Evolutionary conservation across 1,140 invertebrate species (phyloP), one percentile per base, ranked within the genome.

Genomic region (Coenobita brevimanus): DNA sequence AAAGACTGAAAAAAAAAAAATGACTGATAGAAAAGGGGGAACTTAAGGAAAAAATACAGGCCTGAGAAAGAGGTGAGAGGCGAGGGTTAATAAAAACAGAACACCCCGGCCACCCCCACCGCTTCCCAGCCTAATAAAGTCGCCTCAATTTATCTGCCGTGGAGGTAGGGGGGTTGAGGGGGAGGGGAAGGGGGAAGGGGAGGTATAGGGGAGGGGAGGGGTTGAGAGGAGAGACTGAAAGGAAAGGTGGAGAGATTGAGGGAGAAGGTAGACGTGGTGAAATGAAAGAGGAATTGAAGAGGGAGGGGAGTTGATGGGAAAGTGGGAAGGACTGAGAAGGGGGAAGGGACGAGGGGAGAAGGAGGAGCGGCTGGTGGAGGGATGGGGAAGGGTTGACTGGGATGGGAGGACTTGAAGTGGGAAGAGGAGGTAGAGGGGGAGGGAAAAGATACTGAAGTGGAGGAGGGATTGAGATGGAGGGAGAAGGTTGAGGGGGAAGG

Each of bases 141-240:
- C 76, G 50, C 76, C 76, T 57, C 50, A 60, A 57, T 79, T 79
- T 79, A 79, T 79, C 50, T 79, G 76, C 33, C 73, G n/a, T n/a
- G n/a, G n/a, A n/a, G 21, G 73, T 38, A 38, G 43, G 73, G 24
- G 43, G 24, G 15, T 10, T 24, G 17, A 41, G 41, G 43, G 38
- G 13, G 36, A 46, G 38, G 30, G 73, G 13, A 2, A 36, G 15
- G n/a, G 17, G 43, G 36, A 43, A 2, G 38, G 27, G 41, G 33
- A 67, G 13, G 36, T 24, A 67, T 8, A 67, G 62, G 36, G 13
- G 36, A n/a, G n/a, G 13, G 36, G 62, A 67, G n/a, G 36, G 62
- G 36, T 10, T 13, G 62, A 13, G 17, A 10, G 3, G 8, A 17
- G 79, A 43, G 13, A 36, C 24, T 30, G 21, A 21, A 0, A 1